Evolutionary conservation across 2,888 invertebrate species (phyloP).

Genomic region (Conops quadrifasciatus): DNA sequence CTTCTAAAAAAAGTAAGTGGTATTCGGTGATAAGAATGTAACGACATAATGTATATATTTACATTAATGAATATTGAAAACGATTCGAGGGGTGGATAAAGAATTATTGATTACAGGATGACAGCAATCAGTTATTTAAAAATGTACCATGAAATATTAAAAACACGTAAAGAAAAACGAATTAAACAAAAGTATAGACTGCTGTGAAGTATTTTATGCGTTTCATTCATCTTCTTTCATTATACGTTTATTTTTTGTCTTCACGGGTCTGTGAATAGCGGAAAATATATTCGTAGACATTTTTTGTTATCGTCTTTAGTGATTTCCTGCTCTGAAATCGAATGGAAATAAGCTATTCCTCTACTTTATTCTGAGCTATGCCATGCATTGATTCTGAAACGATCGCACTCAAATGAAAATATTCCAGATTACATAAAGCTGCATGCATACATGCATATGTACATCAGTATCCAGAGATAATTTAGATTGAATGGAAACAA

Average conservation of each 20-base stretch:
- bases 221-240: slow-evolving; percentile 9
- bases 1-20: background rate
- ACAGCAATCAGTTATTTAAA: background rate
- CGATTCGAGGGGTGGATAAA: background rate
- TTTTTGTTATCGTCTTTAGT: slow-evolving; percentile 1
- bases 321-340: slow-evolving; percentile 11
- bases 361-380: no score
- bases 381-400: no score
- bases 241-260: background rate
- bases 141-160: slow-evolving; percentile 4
- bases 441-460: background rate
- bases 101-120: background rate
- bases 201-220: background rate
- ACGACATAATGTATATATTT: background rate
- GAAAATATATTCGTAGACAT: background rate
- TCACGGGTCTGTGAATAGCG: background rate
- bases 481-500: no score
- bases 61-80: background rate
- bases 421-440: no score
- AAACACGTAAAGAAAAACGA: slow-evolving; percentile 1
- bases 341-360: no score
- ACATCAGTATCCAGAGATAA: no score
- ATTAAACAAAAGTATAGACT: slow-evolving; percentile 1
- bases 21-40: background rate
- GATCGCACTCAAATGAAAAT: no score